Conservation (phyloP, 2,797 vertebrate genomes). For the Chelon auratus region DNA sequence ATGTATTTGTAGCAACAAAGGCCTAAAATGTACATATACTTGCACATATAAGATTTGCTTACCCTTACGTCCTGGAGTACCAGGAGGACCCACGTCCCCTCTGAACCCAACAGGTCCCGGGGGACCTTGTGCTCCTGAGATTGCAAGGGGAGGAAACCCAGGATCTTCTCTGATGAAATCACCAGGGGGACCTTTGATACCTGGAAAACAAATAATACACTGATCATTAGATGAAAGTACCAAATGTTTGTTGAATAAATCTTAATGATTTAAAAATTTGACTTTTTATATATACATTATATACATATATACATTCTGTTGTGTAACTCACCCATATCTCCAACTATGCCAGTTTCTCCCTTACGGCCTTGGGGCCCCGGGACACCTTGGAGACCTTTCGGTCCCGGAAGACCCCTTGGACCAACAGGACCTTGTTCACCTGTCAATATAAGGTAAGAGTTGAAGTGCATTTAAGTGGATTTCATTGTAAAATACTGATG, state of each 20-base stretch:
- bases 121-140: slow-evolving; percentile 35
- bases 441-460: slow-evolving; percentile 46
- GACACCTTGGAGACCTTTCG: slow-evolving; percentile 59
- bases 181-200: slow-evolving; percentile 63
- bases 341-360: slow-evolving; percentile 56
- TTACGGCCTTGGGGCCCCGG: slow-evolving; percentile 56
- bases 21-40: neutral
- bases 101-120: slow-evolving; percentile 46
- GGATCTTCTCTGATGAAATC: accelerated
- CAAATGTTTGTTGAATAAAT: too few species aligned
- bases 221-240: neutral
- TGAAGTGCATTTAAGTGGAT: neutral
- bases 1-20: neutral
- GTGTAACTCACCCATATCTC: slow-evolving; percentile 51
- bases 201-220: slow-evolving; percentile 32
- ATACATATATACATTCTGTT: too few species aligned
- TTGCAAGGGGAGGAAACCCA: accelerated
- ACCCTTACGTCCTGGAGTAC: slow-evolving; percentile 70
- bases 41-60: slow-evolving; percentile 14
- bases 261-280: too few species aligned
- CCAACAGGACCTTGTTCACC: slow-evolving; percentile 59
- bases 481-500: neutral
- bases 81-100: slow-evolving; percentile 60
- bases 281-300: too few species aligned
- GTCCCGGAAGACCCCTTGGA: slow-evolving; percentile 45